These are phyloP conservation scores for Apeira syringaria DNA, from an alignment of 2,888 invertebrate genomes.

Conservation along the genomic window DNA sequence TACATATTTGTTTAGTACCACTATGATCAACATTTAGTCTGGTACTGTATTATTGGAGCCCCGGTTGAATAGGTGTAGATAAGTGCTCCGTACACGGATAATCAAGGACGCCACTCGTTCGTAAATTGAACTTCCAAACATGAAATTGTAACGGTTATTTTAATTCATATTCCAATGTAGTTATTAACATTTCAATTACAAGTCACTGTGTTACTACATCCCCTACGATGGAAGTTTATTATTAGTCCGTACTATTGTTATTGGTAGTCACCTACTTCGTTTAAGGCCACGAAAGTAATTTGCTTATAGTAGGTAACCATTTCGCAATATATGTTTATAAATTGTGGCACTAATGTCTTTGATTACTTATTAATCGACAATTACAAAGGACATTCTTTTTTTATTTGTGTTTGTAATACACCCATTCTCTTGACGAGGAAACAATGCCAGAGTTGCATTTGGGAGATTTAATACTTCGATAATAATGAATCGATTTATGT, in stretches of 20 bases:
- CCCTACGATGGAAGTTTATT: background rate
- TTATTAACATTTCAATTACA: no score
- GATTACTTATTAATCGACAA: constrained; percentile 28
- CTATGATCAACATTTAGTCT: no score
- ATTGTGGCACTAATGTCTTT: constrained; percentile 28
- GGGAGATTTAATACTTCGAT: constrained; percentile 2
- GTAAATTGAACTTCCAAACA: no score
- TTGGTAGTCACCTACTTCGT: constrained; percentile 23
- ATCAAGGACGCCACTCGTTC: no score
- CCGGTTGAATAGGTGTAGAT: no score
- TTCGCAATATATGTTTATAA: constrained; percentile 33
- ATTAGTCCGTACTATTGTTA: constrained; percentile 20
- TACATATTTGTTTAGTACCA: no score
- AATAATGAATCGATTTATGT: background rate
- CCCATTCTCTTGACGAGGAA: constrained; percentile 15
- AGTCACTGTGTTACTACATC: background rate
- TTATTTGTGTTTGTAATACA: constrained; percentile 10
- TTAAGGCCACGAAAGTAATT: constrained; percentile 43
- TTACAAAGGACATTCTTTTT: constrained; percentile 9
- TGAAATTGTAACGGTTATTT: no score
- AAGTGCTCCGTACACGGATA: no score
- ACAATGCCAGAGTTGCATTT: background rate
- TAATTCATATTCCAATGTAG: no score
- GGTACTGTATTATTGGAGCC: no score
- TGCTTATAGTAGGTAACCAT: constrained; percentile 28